Evolutionary conservation across 1,140 invertebrate genomes (phyloP).

Genomic region (Drosophila athabasca): DNA sequence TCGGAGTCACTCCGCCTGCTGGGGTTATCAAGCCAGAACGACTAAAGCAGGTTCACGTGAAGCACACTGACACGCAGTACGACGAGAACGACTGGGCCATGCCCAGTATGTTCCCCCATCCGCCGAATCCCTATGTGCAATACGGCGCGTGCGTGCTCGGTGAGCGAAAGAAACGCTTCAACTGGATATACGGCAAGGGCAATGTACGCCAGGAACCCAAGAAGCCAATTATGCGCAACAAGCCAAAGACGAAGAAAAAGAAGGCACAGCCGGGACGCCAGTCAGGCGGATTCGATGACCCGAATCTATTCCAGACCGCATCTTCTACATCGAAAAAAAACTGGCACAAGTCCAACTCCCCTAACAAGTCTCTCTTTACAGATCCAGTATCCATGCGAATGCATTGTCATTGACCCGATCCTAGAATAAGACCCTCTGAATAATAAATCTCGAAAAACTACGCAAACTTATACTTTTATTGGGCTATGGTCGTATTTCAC

Average conservation of each 20-base stretch:
- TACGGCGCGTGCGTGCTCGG: conserved; percentile 53
- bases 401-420: neutral
- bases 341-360: conserved; percentile 17
- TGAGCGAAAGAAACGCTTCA: conserved; percentile 49
- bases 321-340: conserved; percentile 3
- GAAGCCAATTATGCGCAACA: conserved; percentile 24
- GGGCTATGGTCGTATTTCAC: no score
- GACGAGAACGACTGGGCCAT: conserved; percentile 64
- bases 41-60: conserved; percentile 23
- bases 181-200: conserved; percentile 60
- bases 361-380: no score
- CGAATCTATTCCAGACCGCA: conserved; percentile 8
- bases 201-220: conserved; percentile 33
- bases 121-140: conserved; percentile 54
- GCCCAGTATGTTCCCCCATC: conserved; percentile 53
- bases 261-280: conserved; percentile 8
- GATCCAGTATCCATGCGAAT: no score
- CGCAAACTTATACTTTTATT: no score
- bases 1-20: conserved; percentile 79
- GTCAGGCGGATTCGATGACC: conserved; percentile 12
- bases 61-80: conserved; percentile 67
- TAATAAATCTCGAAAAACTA: no score
- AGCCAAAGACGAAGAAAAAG: conserved; percentile 9
- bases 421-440: no score
- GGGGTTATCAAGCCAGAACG: conserved; percentile 70